Percentiles rank a stretch among this genome's conserved stretches.
Conservation (phyloP, 2,888 invertebrate genomes). For the Lasiommata megera region DNA sequence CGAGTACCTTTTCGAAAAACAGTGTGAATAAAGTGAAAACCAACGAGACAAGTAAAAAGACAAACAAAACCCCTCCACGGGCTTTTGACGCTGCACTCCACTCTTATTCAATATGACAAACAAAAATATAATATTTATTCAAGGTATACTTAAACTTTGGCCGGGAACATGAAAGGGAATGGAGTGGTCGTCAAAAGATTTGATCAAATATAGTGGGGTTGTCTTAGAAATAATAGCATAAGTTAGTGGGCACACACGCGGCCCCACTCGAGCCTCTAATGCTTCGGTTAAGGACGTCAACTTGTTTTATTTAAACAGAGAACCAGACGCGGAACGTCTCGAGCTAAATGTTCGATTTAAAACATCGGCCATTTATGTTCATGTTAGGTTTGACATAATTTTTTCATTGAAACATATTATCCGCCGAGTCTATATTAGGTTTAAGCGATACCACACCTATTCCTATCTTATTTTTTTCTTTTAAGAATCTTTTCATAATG, state of each 20-base stretch:
- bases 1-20: slow-evolving; percentile 1
- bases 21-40: slow-evolving; percentile 14
- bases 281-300: slow-evolving; percentile 67
- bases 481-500: no score
- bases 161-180: slow-evolving; percentile 69
- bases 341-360: slow-evolving; percentile 19
- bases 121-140: slow-evolving; percentile 31
- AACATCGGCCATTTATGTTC: neutral
- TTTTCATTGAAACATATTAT: no score
- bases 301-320: slow-evolving; percentile 75
- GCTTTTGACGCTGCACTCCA: slow-evolving; percentile 17
- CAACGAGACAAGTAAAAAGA: slow-evolving; percentile 13
- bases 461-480: no score
- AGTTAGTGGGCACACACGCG: slow-evolving; percentile 67
- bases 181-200: slow-evolving; percentile 64
- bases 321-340: slow-evolving; percentile 2
- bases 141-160: slow-evolving; percentile 42
- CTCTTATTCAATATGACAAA: slow-evolving; percentile 20
- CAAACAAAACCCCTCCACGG: slow-evolving; percentile 10
- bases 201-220: slow-evolving; percentile 71
- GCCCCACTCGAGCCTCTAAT: slow-evolving; percentile 63
- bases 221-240: slow-evolving; percentile 79
- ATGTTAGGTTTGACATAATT: neutral
- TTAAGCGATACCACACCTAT: no score
- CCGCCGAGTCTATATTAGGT: no score